phyloP scores from a whole-genome alignment of 37 sponge, comb jelly and placozoan species.

The Cladorhizidae sp. region DNA sequence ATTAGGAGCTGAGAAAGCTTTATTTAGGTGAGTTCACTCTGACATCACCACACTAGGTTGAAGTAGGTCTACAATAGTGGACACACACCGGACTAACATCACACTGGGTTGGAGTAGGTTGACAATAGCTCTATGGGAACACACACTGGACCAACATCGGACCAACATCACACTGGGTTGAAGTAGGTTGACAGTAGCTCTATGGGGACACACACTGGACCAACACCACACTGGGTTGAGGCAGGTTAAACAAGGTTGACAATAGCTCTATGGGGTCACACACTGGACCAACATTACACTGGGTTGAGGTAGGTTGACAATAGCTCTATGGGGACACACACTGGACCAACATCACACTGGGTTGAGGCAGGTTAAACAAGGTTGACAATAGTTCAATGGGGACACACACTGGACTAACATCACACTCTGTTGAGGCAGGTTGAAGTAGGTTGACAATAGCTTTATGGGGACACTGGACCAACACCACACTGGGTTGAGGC shows the following conservation, averaged over 20 bases:
- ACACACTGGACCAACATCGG: too few species aligned
- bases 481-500: not conserved
- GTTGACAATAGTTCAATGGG: too few species aligned
- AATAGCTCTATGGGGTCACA: too few species aligned
- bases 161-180: not conserved
- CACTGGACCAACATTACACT: not conserved
- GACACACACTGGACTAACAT: not conserved
- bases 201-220: too few species aligned
- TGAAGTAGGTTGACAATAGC: too few species aligned
- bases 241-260: too few species aligned
- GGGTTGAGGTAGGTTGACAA: not conserved
- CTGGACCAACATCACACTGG: not conserved
- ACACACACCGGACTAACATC: not conserved
- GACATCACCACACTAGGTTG: not conserved
- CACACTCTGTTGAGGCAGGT: not conserved
- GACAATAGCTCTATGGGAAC: not conserved
- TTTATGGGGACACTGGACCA: not conserved
- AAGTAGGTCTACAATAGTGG: not conserved
- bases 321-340: not conserved
- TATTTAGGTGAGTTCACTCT: slow-evolving; percentile 80
- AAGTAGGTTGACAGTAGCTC: not conserved
- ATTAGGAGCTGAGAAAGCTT: slow-evolving; percentile 96
- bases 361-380: not conserved
- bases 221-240: not conserved
- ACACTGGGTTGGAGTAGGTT: not conserved